phyloP scores from a whole-genome alignment of 1,140 invertebrate genomes.

The Dendrolimus punctatus region DNA sequence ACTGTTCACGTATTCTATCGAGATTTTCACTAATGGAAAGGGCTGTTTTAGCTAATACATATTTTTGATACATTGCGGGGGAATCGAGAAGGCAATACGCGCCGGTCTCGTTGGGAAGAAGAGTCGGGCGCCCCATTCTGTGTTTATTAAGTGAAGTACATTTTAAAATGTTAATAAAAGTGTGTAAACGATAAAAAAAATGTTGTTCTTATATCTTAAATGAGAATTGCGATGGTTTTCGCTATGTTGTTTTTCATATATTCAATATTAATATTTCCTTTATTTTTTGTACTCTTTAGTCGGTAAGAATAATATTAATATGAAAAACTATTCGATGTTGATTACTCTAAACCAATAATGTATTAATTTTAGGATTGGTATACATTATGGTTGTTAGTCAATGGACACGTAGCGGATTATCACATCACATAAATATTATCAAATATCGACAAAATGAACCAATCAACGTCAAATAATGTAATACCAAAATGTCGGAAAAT shows the following conservation, averaged over 20 bases:
- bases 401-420: no score
- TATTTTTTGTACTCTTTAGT: constrained; percentile 72
- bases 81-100: constrained; percentile 10
- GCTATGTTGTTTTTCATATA: constrained; percentile 70
- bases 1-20: constrained; percentile 66
- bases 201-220: constrained; percentile 64
- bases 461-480: no score
- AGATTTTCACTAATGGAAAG: constrained; percentile 68
- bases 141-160: constrained; percentile 30
- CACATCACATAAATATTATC: no score
- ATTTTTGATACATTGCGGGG: constrained; percentile 70
- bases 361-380: constrained; percentile 58
- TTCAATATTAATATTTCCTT: constrained; percentile 67
- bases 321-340: constrained; percentile 65
- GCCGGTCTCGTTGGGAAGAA: no score
- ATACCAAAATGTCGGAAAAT: no score
- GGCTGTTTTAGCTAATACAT: constrained; percentile 64
- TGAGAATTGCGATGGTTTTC: constrained; percentile 52
- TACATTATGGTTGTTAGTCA: constrained; percentile 8
- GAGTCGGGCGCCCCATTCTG: no score
- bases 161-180: constrained; percentile 44
- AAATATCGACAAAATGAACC: no score
- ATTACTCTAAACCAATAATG: constrained; percentile 66
- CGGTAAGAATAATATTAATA: constrained; percentile 68
- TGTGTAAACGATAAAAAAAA: constrained; percentile 60